These are phyloP conservation scores for Ornithorhynchus anatinus DNA, from an alignment of 2,113 vertebrate genomes.

Conservation along the genomic window DNA sequence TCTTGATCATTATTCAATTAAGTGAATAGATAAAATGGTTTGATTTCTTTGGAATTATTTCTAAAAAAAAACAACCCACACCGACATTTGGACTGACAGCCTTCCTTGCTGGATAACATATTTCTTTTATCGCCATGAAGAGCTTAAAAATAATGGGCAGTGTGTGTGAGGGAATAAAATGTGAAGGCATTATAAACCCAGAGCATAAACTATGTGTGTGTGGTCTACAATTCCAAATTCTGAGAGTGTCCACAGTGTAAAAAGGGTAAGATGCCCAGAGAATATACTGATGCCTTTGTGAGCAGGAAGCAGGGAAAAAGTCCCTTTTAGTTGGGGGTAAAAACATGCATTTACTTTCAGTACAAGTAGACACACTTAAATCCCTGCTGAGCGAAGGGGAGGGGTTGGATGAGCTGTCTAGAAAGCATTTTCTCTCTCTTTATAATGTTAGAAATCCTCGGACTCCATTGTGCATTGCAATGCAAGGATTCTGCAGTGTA, in stretches of 20 bases:
- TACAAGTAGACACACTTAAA: slow-evolving; percentile 61
- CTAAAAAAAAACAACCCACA: too few relatives aligned
- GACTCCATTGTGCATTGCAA: slow-evolving; percentile 61
- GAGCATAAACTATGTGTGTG: slow-evolving; percentile 37
- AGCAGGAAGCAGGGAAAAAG: slow-evolving; percentile 37
- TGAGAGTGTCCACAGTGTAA: slow-evolving; percentile 20
- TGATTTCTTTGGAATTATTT: slow-evolving; percentile 5
- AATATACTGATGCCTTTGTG: slow-evolving; percentile 60
- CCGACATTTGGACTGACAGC: not conserved
- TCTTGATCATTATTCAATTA: not conserved
- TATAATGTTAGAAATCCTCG: slow-evolving; percentile 61
- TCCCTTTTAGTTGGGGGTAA: slow-evolving; percentile 59
- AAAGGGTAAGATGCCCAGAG: slow-evolving; percentile 23
- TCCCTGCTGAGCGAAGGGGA: slow-evolving; percentile 64
- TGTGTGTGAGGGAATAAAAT: slow-evolving; percentile 23
- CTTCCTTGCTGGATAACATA: slow-evolving; percentile 7
- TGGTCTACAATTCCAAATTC: slow-evolving; percentile 37
- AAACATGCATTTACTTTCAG: slow-evolving; percentile 66
- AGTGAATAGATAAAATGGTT: slow-evolving; percentile 2
- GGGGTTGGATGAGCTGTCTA: slow-evolving; percentile 60
- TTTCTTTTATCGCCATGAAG: slow-evolving; percentile 32
- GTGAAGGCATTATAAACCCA: slow-evolving; percentile 20
- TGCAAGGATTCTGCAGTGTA: slow-evolving; percentile 55
- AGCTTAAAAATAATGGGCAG: slow-evolving; percentile 30
- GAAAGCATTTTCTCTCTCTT: slow-evolving; percentile 65